Base-by-base conservation (phyloP, 1,140 invertebrate genomes). In the Drosophila obscura region DNA sequence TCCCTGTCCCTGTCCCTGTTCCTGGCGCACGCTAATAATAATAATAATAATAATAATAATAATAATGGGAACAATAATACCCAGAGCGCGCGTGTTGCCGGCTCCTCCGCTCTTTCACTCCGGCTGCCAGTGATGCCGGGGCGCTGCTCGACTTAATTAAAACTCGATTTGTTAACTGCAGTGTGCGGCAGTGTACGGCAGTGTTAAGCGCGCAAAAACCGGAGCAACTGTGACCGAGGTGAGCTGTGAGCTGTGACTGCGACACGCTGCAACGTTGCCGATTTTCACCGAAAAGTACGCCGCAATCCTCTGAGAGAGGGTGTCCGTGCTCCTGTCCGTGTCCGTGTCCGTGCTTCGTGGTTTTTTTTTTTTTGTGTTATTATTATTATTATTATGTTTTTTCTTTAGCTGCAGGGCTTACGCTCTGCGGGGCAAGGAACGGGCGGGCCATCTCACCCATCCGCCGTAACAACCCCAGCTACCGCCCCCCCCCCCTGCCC, bases 91-190 rank as follows among this genome's bases (percentile, higher is more conserved):
- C 66, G 62, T 73, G 60, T 66, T 62, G 72, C 48, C 50, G 64
- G 69, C 31, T 35, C 3, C 11, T 35, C 3, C 9, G 11, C 31
- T 11, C 31, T 11, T 35, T 9, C 31, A 11, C 9, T 9, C 0
- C 31, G 9, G 9, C 9, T 64, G 65, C 69, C 56, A 69, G 64
- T 74, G 68, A 64, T 74, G 60, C 31, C 3, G 9, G 7, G 28
- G 2, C 45, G 65, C 60, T 45, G 71, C 39, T 48, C 53, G 55
- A 67, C 76, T 51, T 78, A 61, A 77, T 80, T 60, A 56, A 80
- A 80, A 75, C 73, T 75, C 51, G 69, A 80, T 80, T 80, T 68
- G 63, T 56, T 28, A 68, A 68, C 65, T 68, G 65, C 65, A 68
- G 63, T n/a, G n/a, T n/a, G n/a, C n/a, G n/a, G n/a, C n/a, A n/a